Conservation (phyloP, 2,888 invertebrate species). For the Folsomia manolachei region DNA sequence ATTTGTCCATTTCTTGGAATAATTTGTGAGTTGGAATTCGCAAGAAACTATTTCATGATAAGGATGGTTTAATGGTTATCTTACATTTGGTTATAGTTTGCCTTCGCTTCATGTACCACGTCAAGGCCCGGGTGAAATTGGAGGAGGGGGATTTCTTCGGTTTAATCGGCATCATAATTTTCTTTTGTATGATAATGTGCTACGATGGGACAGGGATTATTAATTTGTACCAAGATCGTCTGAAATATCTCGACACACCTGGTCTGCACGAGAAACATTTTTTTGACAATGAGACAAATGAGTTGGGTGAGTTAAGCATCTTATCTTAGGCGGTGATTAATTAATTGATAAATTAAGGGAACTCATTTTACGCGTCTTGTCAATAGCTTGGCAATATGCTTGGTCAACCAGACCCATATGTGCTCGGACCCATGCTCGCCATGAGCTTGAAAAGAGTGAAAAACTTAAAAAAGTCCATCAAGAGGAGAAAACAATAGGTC, state of each 20-base stretch:
- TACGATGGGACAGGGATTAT: neutral
- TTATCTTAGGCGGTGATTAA: neutral
- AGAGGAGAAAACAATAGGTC: neutral
- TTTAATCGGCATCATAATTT: neutral
- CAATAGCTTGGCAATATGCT: slow-evolving; percentile 20
- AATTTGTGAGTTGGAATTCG: slow-evolving; percentile 1
- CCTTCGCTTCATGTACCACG: slow-evolving; percentile 2
- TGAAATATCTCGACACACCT: neutral
- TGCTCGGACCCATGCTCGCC: slow-evolving; percentile 1
- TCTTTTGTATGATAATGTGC: neutral
- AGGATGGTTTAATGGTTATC: too few relatives aligned
- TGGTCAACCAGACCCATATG: slow-evolving; percentile 11
- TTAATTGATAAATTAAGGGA: neutral
- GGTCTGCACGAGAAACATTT: too few relatives aligned
- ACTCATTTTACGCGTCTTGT: neutral
- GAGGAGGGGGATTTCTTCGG: slow-evolving; percentile 31
- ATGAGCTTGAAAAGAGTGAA: neutral
- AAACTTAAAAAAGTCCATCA: neutral
- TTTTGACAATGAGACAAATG: neutral
- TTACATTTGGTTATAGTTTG: slow-evolving; percentile 9
- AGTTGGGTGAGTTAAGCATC: too few relatives aligned
- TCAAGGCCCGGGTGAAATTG: slow-evolving; percentile 6
- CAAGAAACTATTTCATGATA: too few relatives aligned
- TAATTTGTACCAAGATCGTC: neutral
- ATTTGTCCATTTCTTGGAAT: slow-evolving; percentile 20